Conservation (phyloP, 2,888 invertebrate genomes). For the Yponomeuta cagnagella region DNA sequence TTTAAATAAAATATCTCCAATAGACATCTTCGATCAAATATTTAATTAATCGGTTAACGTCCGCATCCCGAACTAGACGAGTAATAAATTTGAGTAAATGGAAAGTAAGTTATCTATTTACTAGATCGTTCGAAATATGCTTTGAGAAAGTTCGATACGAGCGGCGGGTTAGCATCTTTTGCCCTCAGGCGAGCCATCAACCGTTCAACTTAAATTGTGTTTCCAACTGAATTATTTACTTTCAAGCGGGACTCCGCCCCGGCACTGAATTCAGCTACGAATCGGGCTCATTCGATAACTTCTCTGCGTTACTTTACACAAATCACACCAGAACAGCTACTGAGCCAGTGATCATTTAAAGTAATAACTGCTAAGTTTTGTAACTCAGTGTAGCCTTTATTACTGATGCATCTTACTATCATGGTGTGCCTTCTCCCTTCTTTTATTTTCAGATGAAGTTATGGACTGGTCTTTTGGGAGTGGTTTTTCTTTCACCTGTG, state of each 20-base stretch:
- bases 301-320: not conserved
- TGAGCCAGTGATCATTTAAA: too few species aligned
- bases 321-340: not conserved
- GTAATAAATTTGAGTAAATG: not conserved
- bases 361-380: too few species aligned
- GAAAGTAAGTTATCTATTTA: not conserved
- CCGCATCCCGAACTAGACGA: not conserved
- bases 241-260: slow-evolving; percentile 2
- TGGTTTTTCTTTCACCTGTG: too few species aligned
- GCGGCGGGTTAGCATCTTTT: slow-evolving; percentile 17
- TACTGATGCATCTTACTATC: too few species aligned
- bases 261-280: not conserved
- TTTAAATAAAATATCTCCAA: not conserved
- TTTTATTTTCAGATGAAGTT: too few species aligned
- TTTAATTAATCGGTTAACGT: not conserved
- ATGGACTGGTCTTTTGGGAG: too few species aligned
- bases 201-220: slow-evolving; percentile 21
- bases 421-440: too few species aligned
- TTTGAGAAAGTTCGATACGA: slow-evolving; percentile 3
- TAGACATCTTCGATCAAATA: not conserved
- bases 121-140: slow-evolving; percentile 1
- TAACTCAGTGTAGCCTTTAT: too few species aligned
- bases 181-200: slow-evolving; percentile 21
- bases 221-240: slow-evolving; percentile 15
- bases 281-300: slow-evolving; percentile 6